phyloP scores from a whole-genome alignment of 2,113 vertebrate species.

The Menura novaehollandiae region DNA sequence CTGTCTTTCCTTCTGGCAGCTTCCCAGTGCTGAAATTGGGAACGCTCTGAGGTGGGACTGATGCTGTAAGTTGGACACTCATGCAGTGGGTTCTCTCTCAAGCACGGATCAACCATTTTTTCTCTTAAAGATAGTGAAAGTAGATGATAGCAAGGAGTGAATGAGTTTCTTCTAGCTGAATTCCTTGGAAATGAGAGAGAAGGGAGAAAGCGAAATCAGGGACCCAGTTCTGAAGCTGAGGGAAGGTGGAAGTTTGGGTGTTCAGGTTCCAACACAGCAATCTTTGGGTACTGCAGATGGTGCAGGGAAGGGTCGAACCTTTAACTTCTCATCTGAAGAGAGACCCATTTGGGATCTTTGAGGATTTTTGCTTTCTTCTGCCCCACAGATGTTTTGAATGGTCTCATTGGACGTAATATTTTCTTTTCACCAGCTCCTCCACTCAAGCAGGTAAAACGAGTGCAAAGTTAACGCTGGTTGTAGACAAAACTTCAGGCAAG shows the following conservation, averaged over 20 bases:
- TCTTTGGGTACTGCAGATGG: accelerated
- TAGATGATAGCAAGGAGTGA: not conserved
- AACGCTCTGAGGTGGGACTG: not conserved
- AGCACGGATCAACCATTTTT: not conserved
- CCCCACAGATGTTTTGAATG: not conserved
- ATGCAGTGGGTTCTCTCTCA: not conserved
- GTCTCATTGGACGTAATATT: not conserved
- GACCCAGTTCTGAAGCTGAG: not conserved
- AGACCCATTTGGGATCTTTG: not conserved
- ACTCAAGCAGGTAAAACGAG: not conserved
- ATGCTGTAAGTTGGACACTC: accelerated
- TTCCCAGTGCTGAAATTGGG: not conserved
- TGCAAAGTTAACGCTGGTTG: accelerated
- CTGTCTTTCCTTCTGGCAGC: not conserved
- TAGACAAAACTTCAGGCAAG: not conserved
- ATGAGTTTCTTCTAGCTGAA: not conserved
- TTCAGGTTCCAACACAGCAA: not conserved
- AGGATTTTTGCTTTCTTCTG: not conserved
- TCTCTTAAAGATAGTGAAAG: not conserved
- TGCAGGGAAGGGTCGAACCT: not conserved
- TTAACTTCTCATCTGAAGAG: not conserved
- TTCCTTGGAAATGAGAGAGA: not conserved
- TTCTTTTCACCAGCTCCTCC: not conserved
- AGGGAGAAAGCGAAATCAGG: not conserved
- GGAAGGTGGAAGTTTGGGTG: not conserved